Evolutionary conservation across 2,113 vertebrate genomes (phyloP).

Genomic region (Thinocorus orbignyianus): DNA sequence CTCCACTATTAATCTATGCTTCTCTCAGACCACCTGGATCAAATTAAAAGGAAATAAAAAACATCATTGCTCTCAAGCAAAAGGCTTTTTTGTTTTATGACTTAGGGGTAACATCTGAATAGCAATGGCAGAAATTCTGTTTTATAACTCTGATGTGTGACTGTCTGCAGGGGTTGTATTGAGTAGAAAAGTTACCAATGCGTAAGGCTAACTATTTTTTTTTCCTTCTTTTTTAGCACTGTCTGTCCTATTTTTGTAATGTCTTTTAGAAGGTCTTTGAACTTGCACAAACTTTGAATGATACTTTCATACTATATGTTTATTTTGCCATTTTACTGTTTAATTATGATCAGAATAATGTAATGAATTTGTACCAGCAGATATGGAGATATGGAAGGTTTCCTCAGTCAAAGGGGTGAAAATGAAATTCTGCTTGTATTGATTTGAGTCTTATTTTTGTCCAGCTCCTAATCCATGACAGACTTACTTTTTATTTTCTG

Average conservation of each 20-base stretch:
- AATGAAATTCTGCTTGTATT: background rate
- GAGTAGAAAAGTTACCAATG: background rate
- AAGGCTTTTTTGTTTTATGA: background rate
- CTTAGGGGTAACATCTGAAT: background rate
- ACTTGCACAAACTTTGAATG: background rate
- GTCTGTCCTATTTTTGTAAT: background rate
- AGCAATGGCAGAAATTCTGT: background rate
- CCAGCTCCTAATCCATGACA: background rate
- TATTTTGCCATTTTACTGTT: background rate
- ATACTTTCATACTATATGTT: background rate
- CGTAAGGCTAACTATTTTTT: background rate
- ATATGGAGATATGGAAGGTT: background rate
- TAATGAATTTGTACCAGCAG: no score
- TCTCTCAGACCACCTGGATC: background rate
- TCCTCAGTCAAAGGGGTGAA: background rate
- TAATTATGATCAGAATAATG: background rate
- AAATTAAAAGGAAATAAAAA: background rate
- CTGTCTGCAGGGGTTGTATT: background rate
- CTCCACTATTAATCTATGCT: background rate
- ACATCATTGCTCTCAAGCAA: background rate
- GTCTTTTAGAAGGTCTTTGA: background rate
- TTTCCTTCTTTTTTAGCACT: background rate
- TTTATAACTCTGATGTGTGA: background rate
- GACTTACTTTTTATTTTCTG: background rate
- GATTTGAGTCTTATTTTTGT: slow-evolving; percentile 3